phyloP scores from a whole-genome alignment of 2,797 vertebrate species.

The Lagorchestes hirsutus region DNA sequence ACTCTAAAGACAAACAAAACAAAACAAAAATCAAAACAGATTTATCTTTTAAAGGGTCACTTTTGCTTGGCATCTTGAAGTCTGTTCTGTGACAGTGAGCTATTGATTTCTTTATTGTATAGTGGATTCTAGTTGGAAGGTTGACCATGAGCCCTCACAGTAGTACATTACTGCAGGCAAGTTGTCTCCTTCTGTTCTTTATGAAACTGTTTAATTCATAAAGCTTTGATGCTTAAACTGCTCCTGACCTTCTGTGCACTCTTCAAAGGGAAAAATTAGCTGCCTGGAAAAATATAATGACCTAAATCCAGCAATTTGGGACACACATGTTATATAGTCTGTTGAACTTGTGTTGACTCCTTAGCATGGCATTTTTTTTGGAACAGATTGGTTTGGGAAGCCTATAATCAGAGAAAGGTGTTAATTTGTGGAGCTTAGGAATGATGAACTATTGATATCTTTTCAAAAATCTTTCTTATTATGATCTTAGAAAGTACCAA shows the following conservation, averaged over 20 bases:
- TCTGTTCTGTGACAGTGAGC: conserved; percentile 7
- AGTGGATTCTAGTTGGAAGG: conserved; percentile 85
- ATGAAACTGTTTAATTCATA: conserved; percentile 91
- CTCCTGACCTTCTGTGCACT: conserved; percentile 89
- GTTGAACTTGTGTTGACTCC: conserved; percentile 82
- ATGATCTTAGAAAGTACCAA: conserved; percentile 70
- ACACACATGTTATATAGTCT: conserved; percentile 80
- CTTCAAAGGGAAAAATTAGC: conserved; percentile 92
- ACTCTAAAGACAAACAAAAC: conserved; percentile 1
- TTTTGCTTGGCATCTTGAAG: conserved; percentile 10
- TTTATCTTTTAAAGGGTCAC: conserved; percentile 45
- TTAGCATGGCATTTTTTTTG: conserved; percentile 58
- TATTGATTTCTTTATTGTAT: conserved; percentile 86
- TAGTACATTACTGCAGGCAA: conserved; percentile 88
- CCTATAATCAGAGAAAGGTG: conserved; percentile 79
- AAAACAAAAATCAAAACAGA: conserved; percentile 24
- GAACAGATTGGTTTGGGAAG: conserved; percentile 61
- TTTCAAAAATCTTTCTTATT: conserved; percentile 75
- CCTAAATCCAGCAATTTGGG: conserved; percentile 85
- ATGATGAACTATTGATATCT: conserved; percentile 77
- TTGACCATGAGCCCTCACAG: conserved; percentile 80
- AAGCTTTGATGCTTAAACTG: conserved; percentile 93
- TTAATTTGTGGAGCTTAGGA: conserved; percentile 79
- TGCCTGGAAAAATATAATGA: conserved; percentile 88
- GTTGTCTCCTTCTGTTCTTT: conserved; percentile 85